Base-by-base conservation (phyloP, 2,113 vertebrate species). In the Tyrannus savana region DNA sequence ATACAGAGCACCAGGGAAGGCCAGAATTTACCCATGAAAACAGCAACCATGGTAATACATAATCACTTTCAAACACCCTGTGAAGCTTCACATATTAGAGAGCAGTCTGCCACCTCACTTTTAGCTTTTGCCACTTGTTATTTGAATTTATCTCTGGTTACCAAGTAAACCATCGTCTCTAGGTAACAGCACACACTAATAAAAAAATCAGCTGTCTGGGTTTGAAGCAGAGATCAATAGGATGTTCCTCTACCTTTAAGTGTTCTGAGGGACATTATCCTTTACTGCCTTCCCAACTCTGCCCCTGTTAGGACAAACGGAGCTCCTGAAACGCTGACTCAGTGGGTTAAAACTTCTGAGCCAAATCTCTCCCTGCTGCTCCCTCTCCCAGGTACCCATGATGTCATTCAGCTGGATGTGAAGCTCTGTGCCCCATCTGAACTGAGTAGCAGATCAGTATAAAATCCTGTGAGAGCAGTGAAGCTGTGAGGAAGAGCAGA, bases 171-270 rank as follows among this genome's bases (percentile, higher is more conserved):
- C 25, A 66, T 21, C 67, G 88, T 50, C 72, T 88, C 88, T 62
- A 90, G 76, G 86, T 66, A 93, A 92, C 55, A 88, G 76, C 83
- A 95, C 83, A 50, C 14, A 66, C 37, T 53, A 72, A 80, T 50
- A 58, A 83, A 72, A 5, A 6, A 50, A 76, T 85, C 35, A 79
- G 89, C 37, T 64, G n/a, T 19, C 6, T 17, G 35, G 31, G 24
- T 74, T 90, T 69, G 55, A 83, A 73, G 31, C 24, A 92, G 75
- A 90, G 35, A 93, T 80, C 71, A 73, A 52, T 1, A 86, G 31
- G 37, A 73, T 90, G 23, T 19, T 90, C 27, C 44, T 81, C 66
- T 27, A 8, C n/a, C 49, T 94, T 66, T 47, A 33, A 78, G 31
- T 49, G 68, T 30, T 33, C 27, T 69, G 46, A 53, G 62, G 28